Base-by-base conservation (phyloP, 2,888 invertebrate species). In the Masnerella sp. region DNA sequence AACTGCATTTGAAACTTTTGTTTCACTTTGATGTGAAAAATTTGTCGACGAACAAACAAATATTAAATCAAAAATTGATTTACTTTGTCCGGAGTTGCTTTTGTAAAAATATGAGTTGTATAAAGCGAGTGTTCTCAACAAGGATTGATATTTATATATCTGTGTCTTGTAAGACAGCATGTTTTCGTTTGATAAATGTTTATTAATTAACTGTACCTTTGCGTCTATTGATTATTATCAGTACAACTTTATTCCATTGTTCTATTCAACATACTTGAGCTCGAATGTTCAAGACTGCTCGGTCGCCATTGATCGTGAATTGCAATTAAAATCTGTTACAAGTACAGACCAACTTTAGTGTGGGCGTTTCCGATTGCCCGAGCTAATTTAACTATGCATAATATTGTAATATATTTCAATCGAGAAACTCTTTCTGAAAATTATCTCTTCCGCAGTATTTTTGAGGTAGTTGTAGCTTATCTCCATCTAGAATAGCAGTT, bases 311-410 rank as follows among this genome's bases (percentile, higher is more conserved):
- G 20, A 64, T 28, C 36, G 42, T 25, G 25, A 49, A 49, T 38
- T 30, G 45, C 47, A 59, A 59, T 59, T 59, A 47, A 59, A 59
- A 47, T 59, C 25, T 42, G 17, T 42, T 28, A 56, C 14, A 42
- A 42, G 30, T 42, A 7, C 32, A 1, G 9, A 14, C 11, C 28
- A 22, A 43, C 17, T 17, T 30, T 8, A 2, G 43, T 34, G n/a
- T n/a, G 30, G 58, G 43, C 58, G 43, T 58, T 58, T 58, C 58
- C 58, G 34, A 34, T 43, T 43, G 20, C 18, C 20, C 30, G 30
- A n/a, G 40, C 7, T 32, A 42, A 36, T 40, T 43, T 20, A 42
- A 58, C 43, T 34, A 56, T 56, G 42, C 42, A 43, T 34, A 58
- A 43, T n/a, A 34, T 4, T 7, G 38, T 18, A 12, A 14, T 32